Conservation (phyloP, 1,140 invertebrate genomes). For the Scaptomyza graminum region DNA sequence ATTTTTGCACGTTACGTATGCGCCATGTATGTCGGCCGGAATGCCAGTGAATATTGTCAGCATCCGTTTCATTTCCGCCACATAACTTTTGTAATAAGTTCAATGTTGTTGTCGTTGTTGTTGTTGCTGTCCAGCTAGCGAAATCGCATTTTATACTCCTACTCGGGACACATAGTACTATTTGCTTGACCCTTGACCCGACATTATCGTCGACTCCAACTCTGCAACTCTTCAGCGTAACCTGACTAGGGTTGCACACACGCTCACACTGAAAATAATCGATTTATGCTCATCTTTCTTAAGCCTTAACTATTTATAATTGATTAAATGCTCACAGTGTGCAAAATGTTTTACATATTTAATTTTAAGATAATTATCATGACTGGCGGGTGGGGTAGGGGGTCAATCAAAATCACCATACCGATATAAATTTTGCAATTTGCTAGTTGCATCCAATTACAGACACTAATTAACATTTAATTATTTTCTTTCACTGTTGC, state of each 20-base stretch:
- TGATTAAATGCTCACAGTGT: not conserved
- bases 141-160: not conserved
- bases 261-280: not conserved
- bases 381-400: too few relatives aligned
- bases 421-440: not conserved
- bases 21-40: conserved; percentile 7
- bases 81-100: conserved; percentile 67
- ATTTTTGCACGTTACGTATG: conserved; percentile 24
- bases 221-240: not conserved
- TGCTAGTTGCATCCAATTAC: not conserved
- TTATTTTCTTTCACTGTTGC: not conserved
- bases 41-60: conserved; percentile 37
- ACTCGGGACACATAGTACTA: not conserved
- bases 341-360: not conserved
- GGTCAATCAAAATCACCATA: not conserved
- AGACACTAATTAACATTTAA: conserved; percentile 1
- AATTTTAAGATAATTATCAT: not conserved
- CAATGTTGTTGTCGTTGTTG: not conserved
- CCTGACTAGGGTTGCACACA: conserved; percentile 3
- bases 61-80: conserved; percentile 63
- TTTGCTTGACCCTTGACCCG: conserved; percentile 18
- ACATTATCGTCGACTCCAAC: not conserved
- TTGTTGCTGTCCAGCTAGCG: not conserved
- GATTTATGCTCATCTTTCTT: not conserved
- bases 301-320: not conserved